These are phyloP conservation scores for Denticeps clupeoides DNA, from an alignment of 2,797 vertebrate genomes.

Conservation along the genomic window DNA sequence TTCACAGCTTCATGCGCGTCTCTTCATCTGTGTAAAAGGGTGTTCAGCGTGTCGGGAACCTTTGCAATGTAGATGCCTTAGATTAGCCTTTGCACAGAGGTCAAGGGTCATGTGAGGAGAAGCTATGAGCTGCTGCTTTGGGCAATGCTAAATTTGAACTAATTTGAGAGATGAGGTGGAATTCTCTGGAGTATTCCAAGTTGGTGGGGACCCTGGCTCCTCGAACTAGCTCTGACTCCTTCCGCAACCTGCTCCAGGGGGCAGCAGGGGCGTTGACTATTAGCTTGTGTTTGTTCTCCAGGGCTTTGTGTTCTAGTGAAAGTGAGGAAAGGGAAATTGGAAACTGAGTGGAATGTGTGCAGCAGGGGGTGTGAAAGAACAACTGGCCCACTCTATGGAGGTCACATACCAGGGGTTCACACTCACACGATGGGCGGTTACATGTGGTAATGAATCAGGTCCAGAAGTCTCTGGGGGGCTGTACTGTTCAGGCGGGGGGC, in stretches of 20 bases:
- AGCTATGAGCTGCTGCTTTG: too few relatives aligned
- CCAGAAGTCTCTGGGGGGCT: constrained; percentile 34
- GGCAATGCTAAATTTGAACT: too few relatives aligned
- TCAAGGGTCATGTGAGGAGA: too few relatives aligned
- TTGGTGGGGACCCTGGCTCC: too few relatives aligned
- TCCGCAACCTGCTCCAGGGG: constrained; percentile 3
- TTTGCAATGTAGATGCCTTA: too few relatives aligned
- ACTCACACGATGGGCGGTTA: constrained; percentile 29
- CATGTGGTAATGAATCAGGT: constrained; percentile 37
- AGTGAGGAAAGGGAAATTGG: not conserved
- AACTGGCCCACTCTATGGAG: constrained; percentile 25
- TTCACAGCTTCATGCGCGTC: not conserved
- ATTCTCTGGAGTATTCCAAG: too few relatives aligned
- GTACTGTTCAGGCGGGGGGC: constrained; percentile 14
- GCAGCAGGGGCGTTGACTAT: not conserved
- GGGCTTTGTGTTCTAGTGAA: too few relatives aligned
- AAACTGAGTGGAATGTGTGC: constrained; percentile 1
- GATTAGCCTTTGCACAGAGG: too few relatives aligned
- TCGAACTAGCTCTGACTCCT: not conserved
- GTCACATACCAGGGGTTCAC: constrained; percentile 47
- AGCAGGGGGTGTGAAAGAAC: constrained; percentile 15
- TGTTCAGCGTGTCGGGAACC: too few relatives aligned
- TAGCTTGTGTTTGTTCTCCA: not conserved
- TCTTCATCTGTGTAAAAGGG: too few relatives aligned
- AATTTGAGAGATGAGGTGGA: too few relatives aligned